A percentile compares a stretch with the other conserved stretches of the same genome.
These are phyloP conservation scores for Mythimna pallens DNA, from an alignment of 2,888 invertebrate genomes.

Conservation along the genomic window DNA sequence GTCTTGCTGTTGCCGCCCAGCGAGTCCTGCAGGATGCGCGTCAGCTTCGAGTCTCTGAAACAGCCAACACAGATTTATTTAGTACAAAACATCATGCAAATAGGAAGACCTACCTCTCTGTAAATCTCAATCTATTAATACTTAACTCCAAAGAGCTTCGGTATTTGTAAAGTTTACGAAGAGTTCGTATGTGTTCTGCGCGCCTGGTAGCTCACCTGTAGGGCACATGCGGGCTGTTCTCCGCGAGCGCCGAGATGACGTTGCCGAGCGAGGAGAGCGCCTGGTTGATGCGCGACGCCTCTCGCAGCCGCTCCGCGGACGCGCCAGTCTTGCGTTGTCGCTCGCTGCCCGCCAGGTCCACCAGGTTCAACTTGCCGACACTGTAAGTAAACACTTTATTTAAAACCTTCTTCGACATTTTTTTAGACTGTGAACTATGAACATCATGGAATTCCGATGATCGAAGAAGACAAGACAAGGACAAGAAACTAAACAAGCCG, in stretches of 20 bases:
- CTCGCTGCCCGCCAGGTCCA: conserved; percentile 99
- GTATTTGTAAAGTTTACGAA: no score
- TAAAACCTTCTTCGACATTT: background rate
- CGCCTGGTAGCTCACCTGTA: conserved; percentile 89
- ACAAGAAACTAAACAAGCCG: background rate
- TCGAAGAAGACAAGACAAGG: background rate
- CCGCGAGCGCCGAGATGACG: conserved; percentile 99
- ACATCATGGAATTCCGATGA: background rate
- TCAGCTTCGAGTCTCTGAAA: conserved; percentile 98
- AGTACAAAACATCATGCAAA: no score
- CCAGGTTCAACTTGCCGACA: conserved; percentile 98
- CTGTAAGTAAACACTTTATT: conserved; percentile 75
- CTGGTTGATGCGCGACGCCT: conserved; percentile 99
- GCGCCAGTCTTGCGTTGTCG: conserved; percentile 99
- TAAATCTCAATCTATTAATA: no score
- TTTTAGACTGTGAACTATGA: background rate
- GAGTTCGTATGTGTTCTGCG: background rate
- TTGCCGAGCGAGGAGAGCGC: conserved; percentile 99
- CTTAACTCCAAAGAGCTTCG: no score
- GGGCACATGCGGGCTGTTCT: conserved; percentile 98
- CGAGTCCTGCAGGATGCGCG: conserved; percentile 98
- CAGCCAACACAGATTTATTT: background rate
- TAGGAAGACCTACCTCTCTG: no score
- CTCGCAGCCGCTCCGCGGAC: conserved; percentile 96
- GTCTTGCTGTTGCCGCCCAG: conserved; percentile 99